Base-by-base conservation (phyloP, 2,888 invertebrate genomes). In the Tridacna crocea region DNA sequence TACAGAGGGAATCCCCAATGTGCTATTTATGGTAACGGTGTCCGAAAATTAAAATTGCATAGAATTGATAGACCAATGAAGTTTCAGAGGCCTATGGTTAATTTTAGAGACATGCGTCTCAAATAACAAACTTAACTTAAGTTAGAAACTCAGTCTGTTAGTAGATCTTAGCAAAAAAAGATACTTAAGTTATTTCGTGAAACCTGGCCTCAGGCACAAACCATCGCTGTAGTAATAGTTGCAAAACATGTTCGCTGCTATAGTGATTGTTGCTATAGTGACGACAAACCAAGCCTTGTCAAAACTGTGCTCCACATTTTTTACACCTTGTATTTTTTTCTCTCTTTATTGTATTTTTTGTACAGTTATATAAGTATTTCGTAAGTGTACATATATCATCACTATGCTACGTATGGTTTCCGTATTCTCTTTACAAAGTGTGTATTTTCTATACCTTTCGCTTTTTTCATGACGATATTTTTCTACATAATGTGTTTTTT, bases 301-400 rank as follows among this genome's bases (percentile, higher is more conserved):
- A 80, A 36, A 48, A 75, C 27, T 65, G 60, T 66, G 74, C 66
- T 77, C 72, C 26, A 65, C 27, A 24, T 27, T 51, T 48, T 72
- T 55, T 12, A 22, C 15, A 72, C 60, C 46, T 48, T 79, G 79
- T 75, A 79, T 68, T 65, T 74, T 83, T 73, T 47, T 63, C 12
- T 80, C 36, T 36, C 55, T 65, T 76, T 74, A 75, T 79, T 79
- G 68, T 77, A 73, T 36, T 70, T 79, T 77, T 77, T 83, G 83
- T 83, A 80, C 80, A 83, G 77, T 82, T 75, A 72, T 75, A 72
- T 83, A 77, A 73, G 68, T 46, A 83, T 79, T 83, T 79, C 79
- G 83, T 83, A 83, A 55, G 73, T 80, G 76, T 80, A 79, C 79
- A 79, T 76, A 77, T 58, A 75, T 73, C 76, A 75, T 73, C 76